Percentiles rank a stretch among this genome's conserved stretches.
These are phyloP conservation scores for Caenorhabditis sp. DNA, from an alignment of 2,888 invertebrate species.

Conservation along the genomic window DNA sequence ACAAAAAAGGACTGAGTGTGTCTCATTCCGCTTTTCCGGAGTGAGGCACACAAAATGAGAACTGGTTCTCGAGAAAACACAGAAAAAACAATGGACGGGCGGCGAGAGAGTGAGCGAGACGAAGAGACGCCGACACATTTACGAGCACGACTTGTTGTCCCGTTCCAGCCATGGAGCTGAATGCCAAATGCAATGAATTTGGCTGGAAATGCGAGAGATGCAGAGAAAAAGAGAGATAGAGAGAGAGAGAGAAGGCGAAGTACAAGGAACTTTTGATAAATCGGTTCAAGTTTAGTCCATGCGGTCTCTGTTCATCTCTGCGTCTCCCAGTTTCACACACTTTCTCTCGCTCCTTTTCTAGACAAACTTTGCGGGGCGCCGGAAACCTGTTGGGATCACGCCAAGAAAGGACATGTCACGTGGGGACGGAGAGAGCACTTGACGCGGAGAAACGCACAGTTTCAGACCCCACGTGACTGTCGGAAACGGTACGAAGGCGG, in stretches of 20 bases:
- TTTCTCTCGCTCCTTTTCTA: slow-evolving; percentile 13
- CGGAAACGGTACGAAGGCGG: neutral
- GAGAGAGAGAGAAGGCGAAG: neutral
- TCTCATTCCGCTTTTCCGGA: neutral
- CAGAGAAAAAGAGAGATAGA: slow-evolving; percentile 1
- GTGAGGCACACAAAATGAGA: slow-evolving; percentile 21
- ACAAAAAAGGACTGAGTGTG: neutral
- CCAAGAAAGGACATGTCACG: slow-evolving; percentile 50
- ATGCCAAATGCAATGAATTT: neutral
- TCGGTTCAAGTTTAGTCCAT: no score
- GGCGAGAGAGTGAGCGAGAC: neutral
- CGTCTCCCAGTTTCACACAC: slow-evolving; percentile 9
- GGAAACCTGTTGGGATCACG: slow-evolving; percentile 33
- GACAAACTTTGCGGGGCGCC: slow-evolving; percentile 38
- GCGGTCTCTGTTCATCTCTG: neutral
- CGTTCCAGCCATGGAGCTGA: slow-evolving; percentile 15
- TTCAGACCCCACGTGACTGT: slow-evolving; percentile 43
- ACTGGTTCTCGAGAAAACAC: slow-evolving; percentile 1
- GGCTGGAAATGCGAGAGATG: neutral
- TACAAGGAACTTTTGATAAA: no score
- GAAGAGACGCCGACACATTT: slow-evolving; percentile 11
- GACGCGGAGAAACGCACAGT: neutral
- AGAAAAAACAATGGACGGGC: no score
- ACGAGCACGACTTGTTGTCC: slow-evolving; percentile 31
- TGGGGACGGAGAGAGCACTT: neutral